These are phyloP conservation scores for Gephyroberyx darwinii DNA, from an alignment of 2,797 vertebrate species.

Conservation along the genomic window DNA sequence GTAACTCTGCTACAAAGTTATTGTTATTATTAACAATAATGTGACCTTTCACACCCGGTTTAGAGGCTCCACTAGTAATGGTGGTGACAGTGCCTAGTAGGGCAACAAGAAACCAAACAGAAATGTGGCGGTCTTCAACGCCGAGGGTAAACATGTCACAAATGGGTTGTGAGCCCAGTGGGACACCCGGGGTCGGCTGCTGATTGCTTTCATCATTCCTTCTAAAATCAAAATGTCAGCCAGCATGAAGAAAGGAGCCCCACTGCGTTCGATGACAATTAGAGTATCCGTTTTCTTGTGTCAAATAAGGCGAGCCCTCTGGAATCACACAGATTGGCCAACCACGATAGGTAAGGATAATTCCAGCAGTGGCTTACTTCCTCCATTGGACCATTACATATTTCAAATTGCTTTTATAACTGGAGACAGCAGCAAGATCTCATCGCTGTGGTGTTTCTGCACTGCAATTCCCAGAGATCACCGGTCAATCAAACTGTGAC, in stretches of 20 bases:
- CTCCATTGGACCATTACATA: too few species aligned
- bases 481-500: too few species aligned
- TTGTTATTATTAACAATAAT: too few species aligned
- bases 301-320: slow-evolving; percentile 18
- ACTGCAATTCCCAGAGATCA: too few species aligned
- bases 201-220: slow-evolving; percentile 73
- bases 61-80: background rate
- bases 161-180: slow-evolving; percentile 53
- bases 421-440: too few species aligned
- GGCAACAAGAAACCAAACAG: slow-evolving; percentile 34
- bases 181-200: slow-evolving; percentile 43
- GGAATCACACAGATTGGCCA: background rate
- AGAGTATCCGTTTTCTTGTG: slow-evolving; percentile 49
- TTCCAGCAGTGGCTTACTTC: background rate
- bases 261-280: slow-evolving; percentile 61
- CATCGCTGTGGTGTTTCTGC: too few species aligned
- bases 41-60: slow-evolving; percentile 17
- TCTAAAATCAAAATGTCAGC: slow-evolving; percentile 76
- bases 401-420: too few species aligned
- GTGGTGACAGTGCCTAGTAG: slow-evolving; percentile 9
- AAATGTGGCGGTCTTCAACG: slow-evolving; percentile 40
- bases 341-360: background rate
- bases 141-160: slow-evolving; percentile 69
- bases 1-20: too few species aligned
- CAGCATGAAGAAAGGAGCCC: slow-evolving; percentile 61